phyloP scores from a whole-genome alignment of 2,113 vertebrate species.

The Callopanchax toddi region DNA sequence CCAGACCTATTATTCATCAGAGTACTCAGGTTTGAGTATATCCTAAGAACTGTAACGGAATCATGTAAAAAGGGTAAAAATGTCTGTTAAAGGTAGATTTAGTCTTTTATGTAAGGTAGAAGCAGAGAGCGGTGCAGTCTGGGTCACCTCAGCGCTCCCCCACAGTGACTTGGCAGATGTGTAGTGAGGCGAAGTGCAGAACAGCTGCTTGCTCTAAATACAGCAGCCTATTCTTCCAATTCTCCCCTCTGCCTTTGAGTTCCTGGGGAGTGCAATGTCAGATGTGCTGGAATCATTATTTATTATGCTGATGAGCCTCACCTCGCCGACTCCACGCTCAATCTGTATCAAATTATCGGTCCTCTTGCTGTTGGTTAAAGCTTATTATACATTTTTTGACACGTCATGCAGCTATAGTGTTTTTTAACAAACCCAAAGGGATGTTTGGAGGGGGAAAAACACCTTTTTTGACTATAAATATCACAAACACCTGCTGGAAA shows the following conservation, averaged over 20 bases:
- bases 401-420: not conserved
- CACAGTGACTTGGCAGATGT: conserved; percentile 76
- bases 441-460: conserved; percentile 34
- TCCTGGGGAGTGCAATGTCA: conserved; percentile 79
- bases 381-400: not conserved
- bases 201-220: conserved; percentile 77
- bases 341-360: not conserved
- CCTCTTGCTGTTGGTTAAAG: conserved; percentile 11
- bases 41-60: not conserved
- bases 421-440: conserved; percentile 37
- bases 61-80: not conserved
- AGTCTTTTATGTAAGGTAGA: not conserved
- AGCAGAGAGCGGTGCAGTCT: conserved; percentile 1
- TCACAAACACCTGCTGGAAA: conserved; percentile 39
- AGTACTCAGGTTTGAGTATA: too few species aligned
- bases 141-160: conserved; percentile 63
- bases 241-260: conserved; percentile 70
- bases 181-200: conserved; percentile 48
- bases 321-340: conserved; percentile 10
- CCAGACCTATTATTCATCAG: too few species aligned
- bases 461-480: conserved; percentile 36
- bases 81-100: not conserved
- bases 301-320: conserved; percentile 58
- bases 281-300: conserved; percentile 69
- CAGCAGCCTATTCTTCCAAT: conserved; percentile 56